phyloP scores from a whole-genome alignment of 1,140 invertebrate genomes.

The Temnothorax curvispinosus region DNA sequence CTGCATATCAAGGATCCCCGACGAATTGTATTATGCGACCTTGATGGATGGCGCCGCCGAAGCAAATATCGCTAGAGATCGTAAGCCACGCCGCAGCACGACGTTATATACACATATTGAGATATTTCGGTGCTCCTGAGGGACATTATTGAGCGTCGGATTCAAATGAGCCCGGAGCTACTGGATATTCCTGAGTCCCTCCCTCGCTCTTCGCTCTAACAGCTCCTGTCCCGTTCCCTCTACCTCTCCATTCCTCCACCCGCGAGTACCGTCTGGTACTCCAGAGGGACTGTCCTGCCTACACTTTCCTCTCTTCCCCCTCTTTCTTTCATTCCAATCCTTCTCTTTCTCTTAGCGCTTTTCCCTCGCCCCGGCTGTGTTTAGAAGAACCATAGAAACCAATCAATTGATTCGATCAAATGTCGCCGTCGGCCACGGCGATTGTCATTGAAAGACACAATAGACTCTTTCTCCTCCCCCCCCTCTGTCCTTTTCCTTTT shows the following conservation, averaged over 20 bases:
- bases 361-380: slow-evolving; percentile 53
- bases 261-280: slow-evolving; percentile 6
- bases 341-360: slow-evolving; percentile 46
- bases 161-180: slow-evolving; percentile 80
- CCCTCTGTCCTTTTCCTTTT: slow-evolving; percentile 50
- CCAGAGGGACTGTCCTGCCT: slow-evolving; percentile 26
- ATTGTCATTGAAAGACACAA: slow-evolving; percentile 83
- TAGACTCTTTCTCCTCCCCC: slow-evolving; percentile 69
- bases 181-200: slow-evolving; percentile 66
- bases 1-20: background rate
- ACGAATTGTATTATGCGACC: slow-evolving; percentile 60
- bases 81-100: slow-evolving; percentile 30
- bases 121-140: slow-evolving; percentile 78
- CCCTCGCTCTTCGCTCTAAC: slow-evolving; percentile 21
- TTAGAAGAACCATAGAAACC: slow-evolving; percentile 79
- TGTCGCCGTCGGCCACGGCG: slow-evolving; percentile 77
- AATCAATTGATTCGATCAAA: slow-evolving; percentile 84
- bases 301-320: slow-evolving; percentile 9
- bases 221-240: slow-evolving; percentile 13
- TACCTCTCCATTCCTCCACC: slow-evolving; percentile 10
- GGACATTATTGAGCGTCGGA: slow-evolving; percentile 80
- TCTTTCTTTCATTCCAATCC: background rate
- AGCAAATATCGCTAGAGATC: slow-evolving; percentile 47
- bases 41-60: slow-evolving; percentile 61
- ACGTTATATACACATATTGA: slow-evolving; percentile 55